Conservation (phyloP, 2,797 vertebrate species). For the Acrossocheilus wenchowensis region DNA sequence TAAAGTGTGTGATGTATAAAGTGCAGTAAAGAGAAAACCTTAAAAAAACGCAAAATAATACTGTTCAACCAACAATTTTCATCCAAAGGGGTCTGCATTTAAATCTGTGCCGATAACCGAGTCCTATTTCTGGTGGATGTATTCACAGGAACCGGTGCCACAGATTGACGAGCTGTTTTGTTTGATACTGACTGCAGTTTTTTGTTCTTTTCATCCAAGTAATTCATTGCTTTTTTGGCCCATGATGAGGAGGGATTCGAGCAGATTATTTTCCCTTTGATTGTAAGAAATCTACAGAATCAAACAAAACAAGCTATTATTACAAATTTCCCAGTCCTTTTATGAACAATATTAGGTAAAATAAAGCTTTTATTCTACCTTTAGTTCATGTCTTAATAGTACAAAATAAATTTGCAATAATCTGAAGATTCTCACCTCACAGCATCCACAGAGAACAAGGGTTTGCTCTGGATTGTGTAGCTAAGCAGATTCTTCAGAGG, state of each 20-base stretch:
- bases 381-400: too few species aligned
- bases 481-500: not conserved
- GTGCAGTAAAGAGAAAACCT: too few species aligned
- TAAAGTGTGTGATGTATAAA: not conserved
- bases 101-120: not conserved
- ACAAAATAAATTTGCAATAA: too few species aligned
- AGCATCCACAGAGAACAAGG: constrained; percentile 53
- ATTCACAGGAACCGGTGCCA: not conserved
- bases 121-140: not conserved
- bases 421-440: constrained; percentile 70
- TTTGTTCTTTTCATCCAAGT: constrained; percentile 61
- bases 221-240: constrained; percentile 64
- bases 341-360: too few species aligned
- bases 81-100: not conserved
- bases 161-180: too few species aligned
- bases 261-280: constrained; percentile 61
- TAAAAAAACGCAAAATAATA: not conserved
- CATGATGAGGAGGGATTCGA: constrained; percentile 39
- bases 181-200: not conserved
- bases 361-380: too few species aligned
- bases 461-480: constrained; percentile 58
- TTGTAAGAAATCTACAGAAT: constrained; percentile 68
- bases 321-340: too few species aligned
- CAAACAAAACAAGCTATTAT: constrained; percentile 14
- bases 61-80: not conserved